A percentile compares a stretch with the other conserved stretches of the same genome.
phyloP scores from a whole-genome alignment of 2,888 invertebrate genomes.

The Troides aeacus region DNA sequence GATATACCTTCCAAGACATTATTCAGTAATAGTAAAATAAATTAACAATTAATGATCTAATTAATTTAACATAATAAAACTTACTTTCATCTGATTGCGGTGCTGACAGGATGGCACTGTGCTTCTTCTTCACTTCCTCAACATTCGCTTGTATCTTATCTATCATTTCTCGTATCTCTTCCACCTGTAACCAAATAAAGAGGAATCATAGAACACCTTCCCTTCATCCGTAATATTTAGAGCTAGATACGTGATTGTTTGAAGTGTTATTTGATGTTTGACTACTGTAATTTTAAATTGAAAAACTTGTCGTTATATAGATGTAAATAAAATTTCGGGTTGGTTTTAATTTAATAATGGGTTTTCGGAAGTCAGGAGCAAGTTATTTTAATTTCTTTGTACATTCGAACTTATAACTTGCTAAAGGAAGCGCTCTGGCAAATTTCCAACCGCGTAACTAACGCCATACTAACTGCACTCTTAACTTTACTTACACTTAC shows the following conservation, averaged over 20 bases:
- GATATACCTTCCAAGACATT: too few relatives aligned
- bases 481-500: conserved; percentile 26
- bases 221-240: too few relatives aligned
- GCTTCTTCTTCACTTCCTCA: conserved; percentile 99
- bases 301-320: too few relatives aligned
- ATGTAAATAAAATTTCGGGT: conserved; percentile 5
- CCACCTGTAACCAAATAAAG: conserved; percentile 84
- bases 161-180: conserved; percentile 99
- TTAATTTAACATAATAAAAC: conserved; percentile 53
- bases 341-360: conserved; percentile 12
- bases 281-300: too few relatives aligned
- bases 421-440: conserved; percentile 48
- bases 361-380: conserved; percentile 7
- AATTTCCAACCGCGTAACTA: conserved; percentile 46
- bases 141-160: conserved; percentile 99
- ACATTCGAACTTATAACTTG: conserved; percentile 45
- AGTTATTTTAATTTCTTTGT: conserved; percentile 34
- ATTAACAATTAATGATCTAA: too few relatives aligned
- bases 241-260: too few relatives aligned
- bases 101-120: conserved; percentile 98
- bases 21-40: too few relatives aligned
- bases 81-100: conserved; percentile 99
- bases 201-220: background rate
- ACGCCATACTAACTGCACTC: conserved; percentile 32
- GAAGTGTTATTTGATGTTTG: too few relatives aligned